Base-by-base conservation (phyloP, 2,797 vertebrate genomes). In the Pseudotriccus pelzelni region DNA sequence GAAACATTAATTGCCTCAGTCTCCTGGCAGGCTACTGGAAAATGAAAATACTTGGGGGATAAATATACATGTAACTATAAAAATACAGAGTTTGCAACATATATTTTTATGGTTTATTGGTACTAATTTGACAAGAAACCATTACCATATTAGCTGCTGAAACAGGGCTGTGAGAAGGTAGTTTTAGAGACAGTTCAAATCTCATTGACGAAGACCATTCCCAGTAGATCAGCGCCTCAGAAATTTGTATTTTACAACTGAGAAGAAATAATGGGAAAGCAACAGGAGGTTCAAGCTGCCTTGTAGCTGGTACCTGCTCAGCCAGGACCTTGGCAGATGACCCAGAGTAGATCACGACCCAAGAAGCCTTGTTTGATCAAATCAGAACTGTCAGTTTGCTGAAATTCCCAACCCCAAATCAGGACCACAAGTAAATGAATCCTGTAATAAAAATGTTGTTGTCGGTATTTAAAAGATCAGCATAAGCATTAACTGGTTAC, bases 361-460 rank as follows among this genome's bases (percentile, higher is more conserved):
- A 19, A 46, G 44, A 60, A 70, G 74, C 14, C 55, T 76, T 79
- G 59, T 89, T 52, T 52, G 67, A 63, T 68, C 86, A 53, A 87
- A 80, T 67, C 30, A 77, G 72, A 89, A 30, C 53, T 66, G 58
- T 36, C 73, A 78, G 19, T 89, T 75, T 50, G 10, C 79, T 89
- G 72, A 27, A 74, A 75, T 41, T 75, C n/a, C 76, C 53, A 89
- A 36, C 68, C 82, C 43, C 84, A 78, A 68, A 59, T 52, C 34
- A 83, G 62, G 76, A 76, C 79, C 94, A 76, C 84, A 87, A 91
- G 64, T 88, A 87, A 84, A 69, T 63, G 62, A 92, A 93, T 60
- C 73, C 87, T 93, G 7, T 73, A 94, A 91, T 91, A 52, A 83
- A 89, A 47, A 66, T 21, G 15, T 59, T 77, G 63, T 55, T 95